phyloP scores from a whole-genome alignment of 2,113 vertebrate genomes.

The Macquaria australasica region DNA sequence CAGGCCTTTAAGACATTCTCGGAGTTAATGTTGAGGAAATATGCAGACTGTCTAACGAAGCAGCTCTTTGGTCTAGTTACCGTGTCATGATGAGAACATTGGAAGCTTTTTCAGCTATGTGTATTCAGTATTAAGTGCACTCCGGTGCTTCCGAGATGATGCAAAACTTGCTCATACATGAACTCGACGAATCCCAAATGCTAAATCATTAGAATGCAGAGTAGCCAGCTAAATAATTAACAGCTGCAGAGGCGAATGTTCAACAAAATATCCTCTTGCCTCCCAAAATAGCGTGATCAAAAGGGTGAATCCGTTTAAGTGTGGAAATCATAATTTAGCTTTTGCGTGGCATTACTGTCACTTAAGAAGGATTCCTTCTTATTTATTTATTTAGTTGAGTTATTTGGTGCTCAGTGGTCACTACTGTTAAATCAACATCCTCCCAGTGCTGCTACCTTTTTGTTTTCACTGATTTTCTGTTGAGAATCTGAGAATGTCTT shows the following conservation, averaged over 20 bases:
- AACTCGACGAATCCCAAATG: neutral
- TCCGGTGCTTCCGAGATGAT: constrained; percentile 31
- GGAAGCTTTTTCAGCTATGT: constrained; percentile 9
- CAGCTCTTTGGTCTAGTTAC: constrained; percentile 12
- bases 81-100: constrained; percentile 8
- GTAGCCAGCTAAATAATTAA: constrained; percentile 34
- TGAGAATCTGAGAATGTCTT: neutral
- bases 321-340: neutral
- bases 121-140: constrained; percentile 14
- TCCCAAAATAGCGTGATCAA: constrained; percentile 6
- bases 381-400: neutral
- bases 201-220: constrained; percentile 40
- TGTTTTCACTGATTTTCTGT: neutral
- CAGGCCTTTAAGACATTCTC: constrained; percentile 8
- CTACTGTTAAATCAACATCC: neutral
- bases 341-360: neutral
- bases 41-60: constrained; percentile 24
- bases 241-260: constrained; percentile 24
- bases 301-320: neutral
- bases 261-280: neutral
- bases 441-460: no score
- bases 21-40: constrained; percentile 24
- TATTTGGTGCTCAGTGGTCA: neutral
- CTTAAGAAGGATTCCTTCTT: neutral
- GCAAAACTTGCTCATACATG: constrained; percentile 35